These are phyloP conservation scores for Pseudomyrmex sp. DNA, from an alignment of 1,140 invertebrate species.

Conservation along the genomic window DNA sequence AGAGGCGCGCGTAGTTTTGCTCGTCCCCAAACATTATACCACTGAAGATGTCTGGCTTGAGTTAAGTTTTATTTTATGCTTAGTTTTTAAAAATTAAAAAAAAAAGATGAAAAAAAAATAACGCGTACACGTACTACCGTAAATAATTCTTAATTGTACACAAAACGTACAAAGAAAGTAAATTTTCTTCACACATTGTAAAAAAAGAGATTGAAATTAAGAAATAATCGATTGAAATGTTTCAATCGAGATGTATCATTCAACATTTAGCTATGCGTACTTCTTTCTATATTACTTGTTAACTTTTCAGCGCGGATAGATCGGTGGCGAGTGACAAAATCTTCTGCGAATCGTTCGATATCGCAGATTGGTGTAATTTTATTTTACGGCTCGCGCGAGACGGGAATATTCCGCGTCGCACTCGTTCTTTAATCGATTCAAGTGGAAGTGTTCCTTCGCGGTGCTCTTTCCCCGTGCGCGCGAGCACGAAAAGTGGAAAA, in stretches of 20 bases:
- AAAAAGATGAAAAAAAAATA: too few relatives aligned
- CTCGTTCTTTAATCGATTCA: slow-evolving; percentile 49
- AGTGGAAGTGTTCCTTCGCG: slow-evolving; percentile 4
- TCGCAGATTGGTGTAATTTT: slow-evolving; percentile 17
- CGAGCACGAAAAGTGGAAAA: slow-evolving; percentile 35
- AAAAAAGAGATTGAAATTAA: too few relatives aligned
- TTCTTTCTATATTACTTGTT: neutral
- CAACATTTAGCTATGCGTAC: too few relatives aligned
- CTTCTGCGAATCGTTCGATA: neutral
- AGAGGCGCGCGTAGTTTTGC: neutral
- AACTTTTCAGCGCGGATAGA: neutral
- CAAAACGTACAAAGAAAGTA: too few relatives aligned
- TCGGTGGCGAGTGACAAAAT: neutral
- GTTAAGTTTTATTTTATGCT: neutral
- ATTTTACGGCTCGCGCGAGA: slow-evolving; percentile 11
- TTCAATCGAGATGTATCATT: too few relatives aligned
- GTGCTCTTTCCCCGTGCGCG: neutral
- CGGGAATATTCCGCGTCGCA: neutral
- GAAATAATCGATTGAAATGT: too few relatives aligned
- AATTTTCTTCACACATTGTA: too few relatives aligned
- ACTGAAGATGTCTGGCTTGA: neutral
- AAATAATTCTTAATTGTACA: too few relatives aligned
- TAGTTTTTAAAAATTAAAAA: too few relatives aligned
- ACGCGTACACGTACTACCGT: too few relatives aligned
- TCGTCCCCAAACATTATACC: neutral